phyloP scores from a whole-genome alignment of 2,113 vertebrate species.

The Cyanistes caeruleus region DNA sequence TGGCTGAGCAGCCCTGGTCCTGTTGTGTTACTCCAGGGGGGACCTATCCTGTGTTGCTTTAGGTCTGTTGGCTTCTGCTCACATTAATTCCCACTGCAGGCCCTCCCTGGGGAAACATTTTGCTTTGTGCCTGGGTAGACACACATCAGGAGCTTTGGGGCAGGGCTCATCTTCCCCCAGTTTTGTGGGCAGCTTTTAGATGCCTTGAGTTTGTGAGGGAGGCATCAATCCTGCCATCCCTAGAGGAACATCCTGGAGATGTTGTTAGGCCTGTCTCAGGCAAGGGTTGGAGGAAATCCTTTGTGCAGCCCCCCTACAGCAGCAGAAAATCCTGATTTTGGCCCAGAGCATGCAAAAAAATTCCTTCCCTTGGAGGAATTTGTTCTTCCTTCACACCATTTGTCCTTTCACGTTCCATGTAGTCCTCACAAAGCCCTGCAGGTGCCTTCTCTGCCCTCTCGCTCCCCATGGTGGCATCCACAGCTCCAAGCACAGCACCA shows the following conservation, averaged over 20 bases:
- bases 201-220: neutral
- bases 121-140: neutral
- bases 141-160: neutral
- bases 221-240: neutral
- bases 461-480: neutral
- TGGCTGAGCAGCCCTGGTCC: neutral
- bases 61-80: neutral
- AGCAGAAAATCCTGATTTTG: neutral
- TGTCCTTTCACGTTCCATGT: no score
- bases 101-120: neutral
- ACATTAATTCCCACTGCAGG: neutral
- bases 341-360: neutral
- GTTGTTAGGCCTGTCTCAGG: neutral
- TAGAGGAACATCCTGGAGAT: neutral
- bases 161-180: neutral
- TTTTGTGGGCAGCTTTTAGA: neutral
- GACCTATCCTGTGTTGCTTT: neutral
- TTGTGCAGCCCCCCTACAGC: neutral
- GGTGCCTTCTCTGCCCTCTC: neutral
- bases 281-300: neutral
- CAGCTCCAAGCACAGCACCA: neutral
- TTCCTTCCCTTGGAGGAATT: no score
- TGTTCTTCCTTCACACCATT: no score
- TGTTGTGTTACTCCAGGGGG: accelerated
- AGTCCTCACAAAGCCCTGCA: neutral